Base-by-base conservation (phyloP, 2,113 vertebrate species). In the Centropristis striata region DNA sequence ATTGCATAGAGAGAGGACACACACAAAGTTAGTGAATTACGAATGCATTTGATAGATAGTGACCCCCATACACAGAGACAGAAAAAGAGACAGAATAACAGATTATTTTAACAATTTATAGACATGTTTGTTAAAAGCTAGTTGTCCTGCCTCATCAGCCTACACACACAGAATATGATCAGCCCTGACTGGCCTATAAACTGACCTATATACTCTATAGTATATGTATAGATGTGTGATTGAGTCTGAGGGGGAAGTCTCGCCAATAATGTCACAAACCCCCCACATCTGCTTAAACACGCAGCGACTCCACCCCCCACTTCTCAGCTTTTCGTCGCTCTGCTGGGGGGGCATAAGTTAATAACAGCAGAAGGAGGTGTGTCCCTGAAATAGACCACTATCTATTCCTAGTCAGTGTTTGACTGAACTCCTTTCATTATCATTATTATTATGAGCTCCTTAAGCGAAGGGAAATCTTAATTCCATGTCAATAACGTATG, bases 371-470 rank as follows among this genome's bases (percentile, higher is more conserved):
- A 72, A 59, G 60, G 12, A 42, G 41, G 51, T 57, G 32, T 76
- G 49, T 44, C 64, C 27, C 54, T 4, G 16, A 84, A 78, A 78
- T 70, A 75, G 46, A 68, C 20, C 7, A 20, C 42, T 32, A 51
- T 72, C 71, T 85, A 71, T 84, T 76, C 59, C 78, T 83, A 79
- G 54, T 65, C 27, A 39, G 7, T 63, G 23, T 44, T 58, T 74
- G 16, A 39, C 32, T 39, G 10, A 59, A 44, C 68, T 59, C 64
- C 54, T 80, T 49, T 80, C 71, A 77, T 80, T 32, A 49, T 69
- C 60, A 23, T 63, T 18, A 46, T 53, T 13, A 36, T 46, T 12
- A 60, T 49, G 37, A 63, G 13, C 63, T 21, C 50, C n/a, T n/a
- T n/a, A n/a, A n/a, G n/a, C n/a, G n/a, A n/a, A 21, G 49, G 16